Conservation (phyloP, 35 echinoderm and acorn worm species). For the Lytechinus variegatus region DNA sequence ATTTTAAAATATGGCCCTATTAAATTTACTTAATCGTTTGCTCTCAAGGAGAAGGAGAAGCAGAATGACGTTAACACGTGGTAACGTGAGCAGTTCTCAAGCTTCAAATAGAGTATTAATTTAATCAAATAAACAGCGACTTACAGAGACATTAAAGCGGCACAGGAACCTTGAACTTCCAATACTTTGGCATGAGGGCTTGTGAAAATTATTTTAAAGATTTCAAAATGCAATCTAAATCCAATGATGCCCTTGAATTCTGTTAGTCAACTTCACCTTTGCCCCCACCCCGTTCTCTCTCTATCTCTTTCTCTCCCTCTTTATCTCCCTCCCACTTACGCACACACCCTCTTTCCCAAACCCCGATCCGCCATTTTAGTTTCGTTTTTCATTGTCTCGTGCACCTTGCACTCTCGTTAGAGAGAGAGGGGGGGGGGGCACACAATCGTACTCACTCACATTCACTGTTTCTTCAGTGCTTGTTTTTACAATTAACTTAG, state of each 20-base stretch:
- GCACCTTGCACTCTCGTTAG: no score
- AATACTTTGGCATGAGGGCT: not conserved
- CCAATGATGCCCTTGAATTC: not conserved
- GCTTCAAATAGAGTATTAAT: not conserved
- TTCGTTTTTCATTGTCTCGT: no score
- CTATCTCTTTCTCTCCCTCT: not conserved
- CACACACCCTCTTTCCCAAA: no score
- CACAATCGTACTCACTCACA: no score
- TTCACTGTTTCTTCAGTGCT: no score
- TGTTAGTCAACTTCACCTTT: not conserved
- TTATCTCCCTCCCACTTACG: no score
- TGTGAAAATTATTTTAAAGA: not conserved
- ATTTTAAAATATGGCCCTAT: no score
- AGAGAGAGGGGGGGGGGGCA: no score
- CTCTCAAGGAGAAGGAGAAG: not conserved
- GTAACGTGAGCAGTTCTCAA: not conserved
- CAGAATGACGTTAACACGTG: not conserved
- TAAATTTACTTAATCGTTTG: no score
- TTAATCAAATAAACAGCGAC: not conserved
- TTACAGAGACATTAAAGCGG: not conserved
- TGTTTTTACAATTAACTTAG: no score
- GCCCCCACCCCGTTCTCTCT: not conserved
- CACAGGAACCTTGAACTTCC: not conserved
- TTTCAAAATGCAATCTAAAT: not conserved
- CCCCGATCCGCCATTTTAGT: no score